Evolutionary conservation across 2,113 vertebrate species (phyloP).

Genomic region (Vulpes lagopus): DNA sequence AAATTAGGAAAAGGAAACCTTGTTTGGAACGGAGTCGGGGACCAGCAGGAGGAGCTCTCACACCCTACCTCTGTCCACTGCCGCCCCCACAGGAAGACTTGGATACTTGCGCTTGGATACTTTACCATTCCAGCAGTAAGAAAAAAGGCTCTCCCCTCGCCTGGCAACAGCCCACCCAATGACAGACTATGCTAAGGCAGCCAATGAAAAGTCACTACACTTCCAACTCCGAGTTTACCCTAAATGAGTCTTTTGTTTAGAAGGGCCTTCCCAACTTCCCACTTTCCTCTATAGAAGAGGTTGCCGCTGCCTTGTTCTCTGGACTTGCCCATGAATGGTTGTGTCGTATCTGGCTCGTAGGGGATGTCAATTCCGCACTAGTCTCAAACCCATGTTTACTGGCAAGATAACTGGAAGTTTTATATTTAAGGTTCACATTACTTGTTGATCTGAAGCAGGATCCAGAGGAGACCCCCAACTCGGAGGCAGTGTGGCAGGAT

Average conservation of each 20-base stretch:
- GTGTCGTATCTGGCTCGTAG: neutral
- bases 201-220: neutral
- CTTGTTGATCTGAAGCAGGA: neutral
- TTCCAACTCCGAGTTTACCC: neutral
- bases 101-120: neutral
- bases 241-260: neutral
- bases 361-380: neutral
- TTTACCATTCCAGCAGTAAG: neutral
- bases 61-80: neutral
- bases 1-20: neutral
- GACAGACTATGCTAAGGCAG: neutral
- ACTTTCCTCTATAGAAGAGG: neutral
- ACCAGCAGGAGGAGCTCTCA: neutral
- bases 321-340: neutral
- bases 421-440: neutral
- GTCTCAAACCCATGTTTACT: neutral
- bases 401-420: neutral
- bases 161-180: neutral
- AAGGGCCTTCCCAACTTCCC: neutral
- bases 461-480: neutral
- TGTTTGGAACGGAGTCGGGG: neutral
- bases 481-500: neutral
- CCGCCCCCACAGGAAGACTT: neutral
- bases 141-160: neutral
- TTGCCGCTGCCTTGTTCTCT: neutral